Percentiles rank a stretch among this genome's conserved stretches.
Evolutionary conservation across 2,113 vertebrate genomes (phyloP).

Genomic region (Tragulus kanchil): DNA sequence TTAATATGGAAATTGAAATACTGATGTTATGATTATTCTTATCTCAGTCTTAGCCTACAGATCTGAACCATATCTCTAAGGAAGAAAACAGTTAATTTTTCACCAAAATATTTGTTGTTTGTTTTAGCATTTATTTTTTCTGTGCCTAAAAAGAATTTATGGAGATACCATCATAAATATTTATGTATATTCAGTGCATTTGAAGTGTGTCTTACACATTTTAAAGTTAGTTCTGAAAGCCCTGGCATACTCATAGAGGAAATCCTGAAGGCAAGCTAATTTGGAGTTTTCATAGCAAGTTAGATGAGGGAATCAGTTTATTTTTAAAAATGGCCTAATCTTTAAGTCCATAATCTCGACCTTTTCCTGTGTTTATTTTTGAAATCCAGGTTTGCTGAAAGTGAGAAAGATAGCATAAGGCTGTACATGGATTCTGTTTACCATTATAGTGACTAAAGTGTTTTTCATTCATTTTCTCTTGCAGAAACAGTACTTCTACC

Average conservation of each 20-base stretch:
- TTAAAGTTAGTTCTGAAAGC: neutral
- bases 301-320: slow-evolving; percentile 19
- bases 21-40: neutral
- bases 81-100: neutral
- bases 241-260: neutral
- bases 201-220: neutral
- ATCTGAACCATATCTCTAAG: neutral
- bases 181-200: neutral
- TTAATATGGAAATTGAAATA: neutral
- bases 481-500: neutral
- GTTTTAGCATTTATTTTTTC: slow-evolving; percentile 6
- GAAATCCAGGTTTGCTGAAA: slow-evolving; percentile 68
- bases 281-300: slow-evolving; percentile 54
- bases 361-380: slow-evolving; percentile 77
- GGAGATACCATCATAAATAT: neutral
- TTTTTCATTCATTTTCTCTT: slow-evolving; percentile 23
- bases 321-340: slow-evolving; percentile 70
- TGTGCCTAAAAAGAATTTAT: neutral
- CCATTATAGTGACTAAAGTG: neutral
- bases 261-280: neutral
- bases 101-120: neutral
- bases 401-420: neutral
- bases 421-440: slow-evolving; percentile 44
- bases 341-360: slow-evolving; percentile 55
- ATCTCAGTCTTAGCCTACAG: neutral